Conservation (phyloP, 2,113 vertebrate species). For the Centropus unirufus region DNA sequence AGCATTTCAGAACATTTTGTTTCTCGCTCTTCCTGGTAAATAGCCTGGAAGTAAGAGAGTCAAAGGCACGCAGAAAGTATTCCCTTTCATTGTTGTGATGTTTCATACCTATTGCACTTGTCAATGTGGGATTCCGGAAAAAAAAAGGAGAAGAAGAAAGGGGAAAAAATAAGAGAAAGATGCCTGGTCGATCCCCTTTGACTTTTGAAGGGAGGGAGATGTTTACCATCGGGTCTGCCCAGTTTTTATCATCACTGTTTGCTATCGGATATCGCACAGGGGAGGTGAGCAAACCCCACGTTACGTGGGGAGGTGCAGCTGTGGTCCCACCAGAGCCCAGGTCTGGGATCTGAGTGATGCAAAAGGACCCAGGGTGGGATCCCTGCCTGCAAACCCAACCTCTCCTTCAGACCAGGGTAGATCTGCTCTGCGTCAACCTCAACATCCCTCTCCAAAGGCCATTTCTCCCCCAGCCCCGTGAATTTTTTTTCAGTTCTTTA, state of each 20-base stretch:
- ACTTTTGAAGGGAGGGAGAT: background rate
- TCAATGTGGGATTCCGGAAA: constrained; percentile 6
- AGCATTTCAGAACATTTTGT: constrained; percentile 72
- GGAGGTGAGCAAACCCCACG: background rate
- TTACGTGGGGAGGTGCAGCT: rapidly evolving
- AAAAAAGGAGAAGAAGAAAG: too few relatives aligned
- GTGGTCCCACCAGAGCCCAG: rapidly evolving
- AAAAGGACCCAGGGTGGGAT: rapidly evolving
- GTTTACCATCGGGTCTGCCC: background rate
- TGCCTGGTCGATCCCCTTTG: background rate
- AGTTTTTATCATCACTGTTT: background rate
- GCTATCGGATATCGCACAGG: rapidly evolving
- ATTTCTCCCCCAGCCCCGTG: background rate
- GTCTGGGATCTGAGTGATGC: background rate
- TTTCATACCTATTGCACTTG: constrained; percentile 48
- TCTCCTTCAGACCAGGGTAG: rapidly evolving
- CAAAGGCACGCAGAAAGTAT: constrained; percentile 59
- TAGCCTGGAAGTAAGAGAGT: constrained; percentile 78
- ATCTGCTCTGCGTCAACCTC: rapidly evolving
- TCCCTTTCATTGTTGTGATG: constrained; percentile 49
- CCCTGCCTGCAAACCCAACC: background rate
- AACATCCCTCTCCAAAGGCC: background rate
- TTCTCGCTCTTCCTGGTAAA: constrained; percentile 75
- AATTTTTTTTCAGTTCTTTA: background rate
- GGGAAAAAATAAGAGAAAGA: background rate